Evolutionary conservation across 2,797 vertebrate genomes (phyloP), one percentile per base, ranked within the genome.

Genomic region (Neosilurus hyrtlii): DNA sequence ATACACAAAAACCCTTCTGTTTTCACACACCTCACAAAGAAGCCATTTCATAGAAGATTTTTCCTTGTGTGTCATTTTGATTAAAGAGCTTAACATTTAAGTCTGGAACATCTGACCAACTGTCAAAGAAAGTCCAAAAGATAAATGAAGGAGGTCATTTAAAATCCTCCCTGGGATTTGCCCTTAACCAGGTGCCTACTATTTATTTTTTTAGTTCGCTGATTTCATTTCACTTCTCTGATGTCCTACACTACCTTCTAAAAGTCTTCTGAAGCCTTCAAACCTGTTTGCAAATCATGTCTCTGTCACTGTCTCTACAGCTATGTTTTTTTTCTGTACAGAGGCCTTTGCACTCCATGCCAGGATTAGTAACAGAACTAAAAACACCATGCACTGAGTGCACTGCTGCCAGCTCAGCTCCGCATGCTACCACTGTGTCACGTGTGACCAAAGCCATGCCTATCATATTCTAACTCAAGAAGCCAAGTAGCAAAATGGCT

Each of bases 1-100:
- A 51, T 56, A 82, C 79, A 85, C 73, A 88, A 82, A 83, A 57
- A 72, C 49, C 56, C 84, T 86, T 85, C 85, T 88, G 83, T 88
- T 14, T 52, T 76, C 66, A 83, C 63, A 63, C 35, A 57, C 43
- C 8, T 72, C 72, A 82, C 63, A 86, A 79, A 30, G 61, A 79
- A 26, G 66, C 77, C 18, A 81, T 79, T 83, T 79, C 15, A 61
- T 16, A n/a, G n/a, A 76, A 75, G 11, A 66, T 75, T 75, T 52
- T 80, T 37, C 59, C 61, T 10, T 62, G 61, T 62, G 68, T 75
- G 77, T 35, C 43, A 79, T 80, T 83, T 37, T 82, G 49, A 43
- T 43, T 43, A 65, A 81, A 74, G 16, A 9, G 9, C 24, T 82
- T 67, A 26, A 51, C 24, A 16, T 62, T 43, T 67, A 76, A 52